Evolutionary conservation across 2,113 vertebrate species (phyloP).

Genomic region (Xerus inauris): DNA sequence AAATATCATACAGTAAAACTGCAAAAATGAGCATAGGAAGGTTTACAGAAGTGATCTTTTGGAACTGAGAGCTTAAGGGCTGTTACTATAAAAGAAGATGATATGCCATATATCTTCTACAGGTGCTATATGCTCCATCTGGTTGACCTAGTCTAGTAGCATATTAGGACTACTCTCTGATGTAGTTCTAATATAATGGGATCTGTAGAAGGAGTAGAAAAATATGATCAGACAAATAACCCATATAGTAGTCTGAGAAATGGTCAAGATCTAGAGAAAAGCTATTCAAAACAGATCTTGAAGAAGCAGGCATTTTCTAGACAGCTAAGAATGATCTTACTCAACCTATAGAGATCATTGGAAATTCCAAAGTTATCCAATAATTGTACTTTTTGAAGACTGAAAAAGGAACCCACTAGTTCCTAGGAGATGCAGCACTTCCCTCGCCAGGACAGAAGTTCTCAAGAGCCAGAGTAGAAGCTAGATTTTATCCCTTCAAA

Average conservation of each 20-base stretch:
- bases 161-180: neutral
- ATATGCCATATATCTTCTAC: neutral
- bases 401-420: neutral
- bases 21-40: neutral
- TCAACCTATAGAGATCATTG: neutral
- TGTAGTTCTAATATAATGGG: neutral
- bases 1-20: neutral
- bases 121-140: rapidly evolving
- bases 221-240: neutral
- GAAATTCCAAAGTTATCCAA: neutral
- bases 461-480: neutral
- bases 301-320: neutral
- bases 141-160: neutral
- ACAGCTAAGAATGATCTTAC: neutral
- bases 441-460: neutral
- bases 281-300: neutral
- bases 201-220: neutral
- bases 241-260: neutral
- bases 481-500: neutral
- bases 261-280: neutral
- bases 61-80: neutral
- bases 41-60: neutral
- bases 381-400: neutral
- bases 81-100: neutral
- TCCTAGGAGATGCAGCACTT: neutral